Evolutionary conservation across 2,888 invertebrate species (phyloP).

Genomic region (Glyphotaelius pellucidus): DNA sequence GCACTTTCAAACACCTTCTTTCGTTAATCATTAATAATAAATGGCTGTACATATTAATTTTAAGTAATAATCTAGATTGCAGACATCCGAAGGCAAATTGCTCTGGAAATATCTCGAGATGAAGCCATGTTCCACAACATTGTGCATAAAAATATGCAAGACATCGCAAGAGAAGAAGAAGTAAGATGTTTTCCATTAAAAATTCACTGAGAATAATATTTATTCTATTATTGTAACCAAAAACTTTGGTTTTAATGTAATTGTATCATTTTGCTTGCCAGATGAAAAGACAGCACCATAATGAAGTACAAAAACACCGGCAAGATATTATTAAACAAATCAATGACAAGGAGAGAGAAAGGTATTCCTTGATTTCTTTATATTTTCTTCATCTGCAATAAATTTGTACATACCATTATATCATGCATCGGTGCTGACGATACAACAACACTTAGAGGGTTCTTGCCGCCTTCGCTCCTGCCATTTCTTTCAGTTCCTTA

Average conservation of each 20-base stretch:
- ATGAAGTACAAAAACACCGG: constrained; percentile 77
- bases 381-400: not conserved
- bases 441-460: too few relatives aligned
- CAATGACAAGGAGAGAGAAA: constrained; percentile 82
- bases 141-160: constrained; percentile 77
- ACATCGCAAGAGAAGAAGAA: constrained; percentile 75
- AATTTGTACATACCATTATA: not conserved
- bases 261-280: constrained; percentile 67
- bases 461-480: too few relatives aligned
- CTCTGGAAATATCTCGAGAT: constrained; percentile 82
- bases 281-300: constrained; percentile 76
- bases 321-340: constrained; percentile 83
- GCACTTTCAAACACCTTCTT: too few relatives aligned
- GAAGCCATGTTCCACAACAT: constrained; percentile 80
- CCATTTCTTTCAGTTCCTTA: too few relatives aligned
- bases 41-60: too few relatives aligned
- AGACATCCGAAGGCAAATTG: constrained; percentile 80
- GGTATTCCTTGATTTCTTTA: constrained; percentile 68
- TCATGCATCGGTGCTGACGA: too few relatives aligned
- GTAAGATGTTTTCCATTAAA: constrained; percentile 67
- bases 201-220: not conserved
- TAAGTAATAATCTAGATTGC: constrained; percentile 73
- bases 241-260: not conserved
- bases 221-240: not conserved
- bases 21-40: too few relatives aligned